Percentiles rank a stretch among this genome's conserved stretches.
These are phyloP conservation scores for Syncerus caffer DNA, from an alignment of 2,797 vertebrate genomes.

Conservation along the genomic window DNA sequence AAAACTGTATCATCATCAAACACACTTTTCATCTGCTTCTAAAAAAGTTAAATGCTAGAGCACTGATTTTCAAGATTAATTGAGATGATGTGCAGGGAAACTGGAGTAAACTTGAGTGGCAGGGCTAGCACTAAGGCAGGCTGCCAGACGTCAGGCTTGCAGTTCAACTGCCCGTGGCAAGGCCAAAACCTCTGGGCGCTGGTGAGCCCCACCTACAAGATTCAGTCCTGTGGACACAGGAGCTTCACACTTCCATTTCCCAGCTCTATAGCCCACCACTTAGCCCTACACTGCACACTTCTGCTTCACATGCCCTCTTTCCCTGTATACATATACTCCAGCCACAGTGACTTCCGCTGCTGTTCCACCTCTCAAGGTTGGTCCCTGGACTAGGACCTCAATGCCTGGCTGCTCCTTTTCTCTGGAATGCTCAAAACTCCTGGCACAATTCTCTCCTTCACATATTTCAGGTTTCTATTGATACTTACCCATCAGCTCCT, in stretches of 20 bases:
- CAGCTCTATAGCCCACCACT: neutral
- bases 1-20: neutral
- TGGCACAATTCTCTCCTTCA: neutral
- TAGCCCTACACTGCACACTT: too few species aligned
- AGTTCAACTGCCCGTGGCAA: neutral
- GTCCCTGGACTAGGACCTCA: neutral
- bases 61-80: neutral
- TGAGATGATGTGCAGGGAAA: neutral
- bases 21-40: conserved; percentile 9
- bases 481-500: neutral
- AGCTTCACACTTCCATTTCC: neutral
- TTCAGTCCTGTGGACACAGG: neutral
- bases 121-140: neutral
- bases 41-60: neutral
- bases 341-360: neutral
- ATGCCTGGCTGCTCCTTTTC: neutral
- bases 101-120: neutral
- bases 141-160: neutral
- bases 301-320: neutral
- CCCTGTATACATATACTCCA: neutral
- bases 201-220: neutral
- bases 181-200: too few species aligned
- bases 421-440: neutral
- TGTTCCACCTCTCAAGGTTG: neutral
- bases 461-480: neutral